Percentiles rank a stretch among this genome's conserved stretches.
Evolutionary conservation across 2,888 invertebrate genomes (phyloP).

Genomic region (Drosophila mercatorum): DNA sequence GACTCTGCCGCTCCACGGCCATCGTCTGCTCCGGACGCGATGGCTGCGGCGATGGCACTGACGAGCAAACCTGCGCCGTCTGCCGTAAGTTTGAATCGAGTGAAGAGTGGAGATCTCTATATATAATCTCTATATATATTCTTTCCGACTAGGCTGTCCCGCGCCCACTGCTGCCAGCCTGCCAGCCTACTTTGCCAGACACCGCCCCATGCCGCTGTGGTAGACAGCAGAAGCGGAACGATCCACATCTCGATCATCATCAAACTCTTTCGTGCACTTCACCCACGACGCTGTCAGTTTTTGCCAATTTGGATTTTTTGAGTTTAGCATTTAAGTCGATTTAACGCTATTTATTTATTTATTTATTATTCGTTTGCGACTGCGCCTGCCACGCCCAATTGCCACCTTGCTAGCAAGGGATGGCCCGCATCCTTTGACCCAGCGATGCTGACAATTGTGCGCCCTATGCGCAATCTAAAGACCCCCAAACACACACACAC

Average conservation of each 20-base stretch:
- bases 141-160: conserved; percentile 85
- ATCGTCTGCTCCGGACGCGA: conserved; percentile 95
- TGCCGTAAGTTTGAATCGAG: conserved; percentile 90
- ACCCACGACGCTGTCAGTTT: conserved; percentile 39
- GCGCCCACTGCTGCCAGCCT: conserved; percentile 79
- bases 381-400: conserved; percentile 75
- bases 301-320: conserved; percentile 51
- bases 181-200: conserved; percentile 74
- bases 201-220: conserved; percentile 83
- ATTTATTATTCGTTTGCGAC: conserved; percentile 65
- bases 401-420: conserved; percentile 85
- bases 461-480: conserved; percentile 41
- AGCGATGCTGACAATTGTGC: conserved; percentile 84
- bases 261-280: conserved; percentile 43
- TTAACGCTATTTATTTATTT: conserved; percentile 74
- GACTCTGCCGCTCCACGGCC: conserved; percentile 94
- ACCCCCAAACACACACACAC: not conserved
- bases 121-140: rapidly evolving
- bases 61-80: conserved; percentile 92
- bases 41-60: conserved; percentile 96
- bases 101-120: no score
- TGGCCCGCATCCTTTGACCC: conserved; percentile 78
- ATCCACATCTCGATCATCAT: conserved; percentile 16
- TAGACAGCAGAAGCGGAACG: conserved; percentile 41
- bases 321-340: conserved; percentile 76